These are phyloP conservation scores for Microcebus murinus DNA, from an alignment of 2,113 vertebrate genomes.

Conservation along the genomic window DNA sequence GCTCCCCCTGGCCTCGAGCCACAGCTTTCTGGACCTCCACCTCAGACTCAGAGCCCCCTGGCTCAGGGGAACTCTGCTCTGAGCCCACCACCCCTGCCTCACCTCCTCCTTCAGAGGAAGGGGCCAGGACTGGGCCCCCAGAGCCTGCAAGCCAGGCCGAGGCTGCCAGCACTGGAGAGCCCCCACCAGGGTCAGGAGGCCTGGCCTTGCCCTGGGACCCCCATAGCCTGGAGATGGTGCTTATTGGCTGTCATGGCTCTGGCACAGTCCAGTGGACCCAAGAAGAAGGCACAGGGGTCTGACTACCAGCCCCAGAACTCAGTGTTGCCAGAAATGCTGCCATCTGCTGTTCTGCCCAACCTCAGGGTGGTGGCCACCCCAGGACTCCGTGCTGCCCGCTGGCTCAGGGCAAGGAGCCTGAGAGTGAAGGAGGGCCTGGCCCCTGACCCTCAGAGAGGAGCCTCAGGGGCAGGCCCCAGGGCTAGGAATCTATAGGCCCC, in stretches of 20 bases:
- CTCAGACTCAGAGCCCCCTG: conserved; percentile 71
- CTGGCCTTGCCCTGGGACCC: conserved; percentile 74
- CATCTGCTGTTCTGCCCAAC: background rate
- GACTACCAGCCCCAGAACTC: conserved; percentile 18
- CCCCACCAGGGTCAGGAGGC: conserved; percentile 59
- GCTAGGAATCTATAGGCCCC: background rate
- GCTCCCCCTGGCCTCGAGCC: conserved; percentile 80
- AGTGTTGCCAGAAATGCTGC: conserved; percentile 28
- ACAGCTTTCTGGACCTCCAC: conserved; percentile 75
- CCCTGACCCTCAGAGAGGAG: background rate
- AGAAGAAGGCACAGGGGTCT: conserved; percentile 82
- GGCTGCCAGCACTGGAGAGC: conserved; percentile 68
- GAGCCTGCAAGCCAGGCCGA: conserved; percentile 53
- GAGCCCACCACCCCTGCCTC: conserved; percentile 67
- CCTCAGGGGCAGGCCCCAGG: conserved; percentile 15
- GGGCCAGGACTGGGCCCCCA: background rate
- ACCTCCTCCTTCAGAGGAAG: conserved; percentile 43
- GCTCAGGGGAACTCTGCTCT: conserved; percentile 65
- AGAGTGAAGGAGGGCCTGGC: background rate
- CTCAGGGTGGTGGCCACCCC: background rate
- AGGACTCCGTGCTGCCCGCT: background rate
- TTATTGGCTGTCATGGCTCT: conserved; percentile 75
- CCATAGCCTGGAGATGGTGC: conserved; percentile 81
- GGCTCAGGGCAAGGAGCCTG: conserved; percentile 11
- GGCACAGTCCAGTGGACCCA: conserved; percentile 79